A percentile compares a stretch with the other conserved stretches of the same genome.
Evolutionary conservation across 2,797 vertebrate genomes (phyloP).

Genomic region (Dallia pectoralis): DNA sequence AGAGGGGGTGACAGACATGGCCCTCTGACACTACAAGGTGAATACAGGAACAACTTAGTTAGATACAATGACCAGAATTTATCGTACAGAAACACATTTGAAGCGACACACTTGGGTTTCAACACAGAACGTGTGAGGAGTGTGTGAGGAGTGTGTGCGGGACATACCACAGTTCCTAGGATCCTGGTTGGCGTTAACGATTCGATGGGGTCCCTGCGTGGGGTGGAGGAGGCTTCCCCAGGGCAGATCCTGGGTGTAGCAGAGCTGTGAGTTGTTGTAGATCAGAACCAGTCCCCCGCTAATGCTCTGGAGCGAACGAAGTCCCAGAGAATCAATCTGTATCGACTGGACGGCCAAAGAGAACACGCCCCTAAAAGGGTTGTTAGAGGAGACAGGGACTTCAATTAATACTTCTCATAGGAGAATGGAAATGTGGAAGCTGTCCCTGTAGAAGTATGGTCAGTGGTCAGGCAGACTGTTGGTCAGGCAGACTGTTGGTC

Average conservation of each 20-base stretch:
- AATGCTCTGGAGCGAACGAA: slow-evolving; percentile 86
- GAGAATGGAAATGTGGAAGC: too few species aligned
- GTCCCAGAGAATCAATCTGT: slow-evolving; percentile 81
- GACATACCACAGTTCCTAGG: slow-evolving; percentile 77
- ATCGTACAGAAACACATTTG: neutral
- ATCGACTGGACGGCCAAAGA: slow-evolving; percentile 87
- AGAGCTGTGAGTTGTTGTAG: slow-evolving; percentile 85
- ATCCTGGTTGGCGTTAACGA: slow-evolving; percentile 80
- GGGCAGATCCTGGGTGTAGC: slow-evolving; percentile 83
- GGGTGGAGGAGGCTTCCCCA: slow-evolving; percentile 83
- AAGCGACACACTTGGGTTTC: neutral
- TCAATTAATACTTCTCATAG: neutral
- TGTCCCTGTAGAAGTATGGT: too few species aligned
- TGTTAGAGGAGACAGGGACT: neutral
- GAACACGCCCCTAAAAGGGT: slow-evolving; percentile 82
- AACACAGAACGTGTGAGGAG: neutral
- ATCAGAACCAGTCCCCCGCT: slow-evolving; percentile 89
- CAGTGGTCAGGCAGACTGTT: too few species aligned
- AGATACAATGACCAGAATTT: neutral
- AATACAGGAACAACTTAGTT: neutral
- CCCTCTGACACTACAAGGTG: slow-evolving; percentile 33
- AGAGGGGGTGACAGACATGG: slow-evolving; percentile 80
- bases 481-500: neutral
- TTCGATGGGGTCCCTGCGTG: slow-evolving; percentile 74
- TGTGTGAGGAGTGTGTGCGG: neutral